phyloP scores from a whole-genome alignment of 2,113 vertebrate species.

The Ginglymostoma cirratum region DNA sequence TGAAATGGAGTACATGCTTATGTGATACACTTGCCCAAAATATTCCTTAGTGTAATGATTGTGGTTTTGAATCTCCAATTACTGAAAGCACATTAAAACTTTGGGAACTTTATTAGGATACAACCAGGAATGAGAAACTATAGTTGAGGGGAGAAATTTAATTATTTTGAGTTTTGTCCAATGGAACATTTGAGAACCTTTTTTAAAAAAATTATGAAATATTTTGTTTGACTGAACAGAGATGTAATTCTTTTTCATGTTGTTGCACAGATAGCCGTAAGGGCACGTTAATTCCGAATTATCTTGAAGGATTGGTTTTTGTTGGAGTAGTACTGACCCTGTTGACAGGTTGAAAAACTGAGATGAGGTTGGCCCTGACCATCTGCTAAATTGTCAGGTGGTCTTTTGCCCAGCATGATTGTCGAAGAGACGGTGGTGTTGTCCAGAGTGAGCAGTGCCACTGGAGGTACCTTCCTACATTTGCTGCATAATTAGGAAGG shows the following conservation, averaged over 20 bases:
- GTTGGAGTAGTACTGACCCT: no score
- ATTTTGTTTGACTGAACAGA: background rate
- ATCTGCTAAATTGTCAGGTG: no score
- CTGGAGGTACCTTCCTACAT: no score
- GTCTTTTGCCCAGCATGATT: no score
- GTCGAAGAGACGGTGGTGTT: no score
- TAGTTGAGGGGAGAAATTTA: background rate
- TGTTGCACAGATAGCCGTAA: background rate
- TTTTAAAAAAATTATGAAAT: background rate
- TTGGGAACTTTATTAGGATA: background rate
- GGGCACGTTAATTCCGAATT: background rate
- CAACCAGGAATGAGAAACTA: background rate
- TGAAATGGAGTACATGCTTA: background rate
- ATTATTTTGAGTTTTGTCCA: background rate
- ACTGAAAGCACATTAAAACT: background rate
- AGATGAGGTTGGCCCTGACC: no score
- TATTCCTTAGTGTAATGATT: background rate
- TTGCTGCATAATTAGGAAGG: no score
- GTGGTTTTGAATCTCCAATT: background rate
- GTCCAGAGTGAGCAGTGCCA: no score
- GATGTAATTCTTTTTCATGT: background rate
- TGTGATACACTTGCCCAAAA: background rate
- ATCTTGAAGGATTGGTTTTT: background rate
- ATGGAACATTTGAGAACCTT: background rate
- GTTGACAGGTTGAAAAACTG: no score